Evolutionary conservation across 30 jellyfish, hydroid and myxozoan genomes (phyloP).

Genomic region (Hydractinia symbiolongicarpus): DNA sequence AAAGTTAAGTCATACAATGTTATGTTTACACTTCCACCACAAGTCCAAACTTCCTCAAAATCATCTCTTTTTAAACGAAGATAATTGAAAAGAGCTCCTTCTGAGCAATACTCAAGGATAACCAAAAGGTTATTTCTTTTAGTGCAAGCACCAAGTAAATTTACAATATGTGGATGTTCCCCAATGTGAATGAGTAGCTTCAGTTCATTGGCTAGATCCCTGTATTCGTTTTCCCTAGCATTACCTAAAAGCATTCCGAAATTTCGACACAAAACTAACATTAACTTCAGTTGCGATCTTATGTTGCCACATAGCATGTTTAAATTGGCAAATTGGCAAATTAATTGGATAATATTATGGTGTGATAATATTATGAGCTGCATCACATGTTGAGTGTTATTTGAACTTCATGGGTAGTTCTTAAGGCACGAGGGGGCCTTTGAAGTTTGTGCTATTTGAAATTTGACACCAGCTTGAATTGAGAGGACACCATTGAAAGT

Average conservation of each 20-base stretch:
- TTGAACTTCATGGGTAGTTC: no score
- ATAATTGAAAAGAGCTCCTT: constrained; percentile 67
- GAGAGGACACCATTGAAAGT: no score
- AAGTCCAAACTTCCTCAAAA: constrained; percentile 51
- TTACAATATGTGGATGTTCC: constrained; percentile 71
- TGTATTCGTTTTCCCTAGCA: constrained; percentile 84
- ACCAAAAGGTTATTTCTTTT: constrained; percentile 68
- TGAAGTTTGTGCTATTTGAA: no score
- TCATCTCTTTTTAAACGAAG: constrained; percentile 50
- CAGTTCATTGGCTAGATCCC: constrained; percentile 77
- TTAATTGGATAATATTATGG: no score
- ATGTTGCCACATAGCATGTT: no score
- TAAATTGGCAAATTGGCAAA: no score
- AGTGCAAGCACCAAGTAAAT: constrained; percentile 92
- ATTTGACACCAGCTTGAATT: no score
- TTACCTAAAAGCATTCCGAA: constrained; percentile 30
- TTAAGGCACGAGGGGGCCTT: no score
- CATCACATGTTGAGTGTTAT: no score
- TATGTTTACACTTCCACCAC: constrained; percentile 28
- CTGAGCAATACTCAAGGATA: constrained; percentile 77
- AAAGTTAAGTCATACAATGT: constrained; percentile 49
- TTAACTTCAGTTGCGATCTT: no score
- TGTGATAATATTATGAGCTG: no score
- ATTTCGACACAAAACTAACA: no score
- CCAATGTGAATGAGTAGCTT: constrained; percentile 91